phyloP scores from a whole-genome alignment of 2,888 invertebrate genomes.

The Elaeidobius kamerunicus region DNA sequence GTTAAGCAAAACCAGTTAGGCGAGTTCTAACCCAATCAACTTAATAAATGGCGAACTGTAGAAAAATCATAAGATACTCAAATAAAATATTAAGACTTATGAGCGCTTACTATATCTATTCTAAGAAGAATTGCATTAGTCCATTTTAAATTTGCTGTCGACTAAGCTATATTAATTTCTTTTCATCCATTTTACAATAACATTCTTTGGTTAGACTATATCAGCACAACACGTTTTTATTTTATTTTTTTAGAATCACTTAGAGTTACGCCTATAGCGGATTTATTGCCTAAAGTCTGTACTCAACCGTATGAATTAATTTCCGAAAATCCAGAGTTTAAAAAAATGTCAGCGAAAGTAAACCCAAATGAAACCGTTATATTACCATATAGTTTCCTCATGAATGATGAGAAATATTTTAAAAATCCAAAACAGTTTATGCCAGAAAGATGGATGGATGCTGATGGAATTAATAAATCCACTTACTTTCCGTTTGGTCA shows the following conservation, averaged over 20 bases:
- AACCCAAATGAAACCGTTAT: slow-evolving; percentile 18
- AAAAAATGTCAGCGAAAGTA: slow-evolving; percentile 19
- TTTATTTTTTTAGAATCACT: slow-evolving; percentile 24
- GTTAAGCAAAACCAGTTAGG: too few species aligned
- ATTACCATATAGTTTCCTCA: slow-evolving; percentile 10
- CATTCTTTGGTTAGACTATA: too few species aligned
- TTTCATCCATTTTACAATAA: too few species aligned
- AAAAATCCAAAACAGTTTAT: slow-evolving; percentile 17
- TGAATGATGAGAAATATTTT: slow-evolving; percentile 25
- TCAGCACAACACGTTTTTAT: too few species aligned
- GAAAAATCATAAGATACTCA: too few species aligned
- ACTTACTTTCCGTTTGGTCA: slow-evolving; percentile 22
- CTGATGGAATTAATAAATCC: slow-evolving; percentile 8
- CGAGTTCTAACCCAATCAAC: too few species aligned
- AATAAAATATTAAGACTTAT: too few species aligned
- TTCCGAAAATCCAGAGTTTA: slow-evolving; percentile 12
- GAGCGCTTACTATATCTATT: too few species aligned
- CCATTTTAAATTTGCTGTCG: too few species aligned
- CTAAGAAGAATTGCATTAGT: too few species aligned
- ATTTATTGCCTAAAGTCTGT: slow-evolving; percentile 17
- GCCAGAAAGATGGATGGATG: slow-evolving; percentile 25
- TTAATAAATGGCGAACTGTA: too few species aligned
- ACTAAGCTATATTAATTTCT: too few species aligned
- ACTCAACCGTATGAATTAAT: slow-evolving; percentile 23
- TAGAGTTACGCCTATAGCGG: slow-evolving; percentile 12